Conservation (phyloP, 37 sponge, comb jelly and placozoan species). For the Dysidea cf. avara region DNA sequence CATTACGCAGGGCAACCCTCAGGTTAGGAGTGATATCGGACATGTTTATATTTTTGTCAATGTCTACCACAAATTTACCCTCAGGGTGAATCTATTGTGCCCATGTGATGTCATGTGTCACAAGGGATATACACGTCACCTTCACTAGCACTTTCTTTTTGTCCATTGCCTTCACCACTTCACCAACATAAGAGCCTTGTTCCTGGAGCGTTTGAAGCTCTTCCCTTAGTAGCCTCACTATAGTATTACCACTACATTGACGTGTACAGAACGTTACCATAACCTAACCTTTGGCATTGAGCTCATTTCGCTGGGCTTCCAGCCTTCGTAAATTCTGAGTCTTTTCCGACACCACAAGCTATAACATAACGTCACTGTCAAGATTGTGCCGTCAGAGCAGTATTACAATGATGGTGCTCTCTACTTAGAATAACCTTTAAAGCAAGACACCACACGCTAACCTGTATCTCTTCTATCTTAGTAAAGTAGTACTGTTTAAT, state of each 20-base stretch:
- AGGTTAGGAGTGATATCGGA: slow-evolving; percentile 63
- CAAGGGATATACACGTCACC: slow-evolving; percentile 34
- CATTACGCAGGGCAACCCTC: slow-evolving; percentile 93
- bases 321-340: slow-evolving; percentile 91
- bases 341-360: slow-evolving; percentile 81
- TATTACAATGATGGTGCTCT: neutral
- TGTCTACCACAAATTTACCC: slow-evolving; percentile 97
- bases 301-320: slow-evolving; percentile 98
- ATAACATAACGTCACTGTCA: no score
- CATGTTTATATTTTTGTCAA: slow-evolving; percentile 94
- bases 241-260: neutral
- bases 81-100: slow-evolving; percentile 89
- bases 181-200: slow-evolving; percentile 96
- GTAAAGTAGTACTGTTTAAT: slow-evolving; percentile 91
- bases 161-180: slow-evolving; percentile 97
- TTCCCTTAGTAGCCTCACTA: slow-evolving; percentile 89
- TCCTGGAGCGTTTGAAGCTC: slow-evolving; percentile 95
- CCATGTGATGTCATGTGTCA: neutral
- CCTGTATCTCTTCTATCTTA: slow-evolving; percentile 95
- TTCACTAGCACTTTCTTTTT: slow-evolving; percentile 99
- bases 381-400: neutral
- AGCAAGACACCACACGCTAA: slow-evolving; percentile 13
- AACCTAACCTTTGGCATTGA: slow-evolving; percentile 90
- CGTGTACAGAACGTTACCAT: neutral
- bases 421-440: neutral